Base-by-base conservation (phyloP, 2,888 invertebrate species). In the Cataglyphis albicans region DNA sequence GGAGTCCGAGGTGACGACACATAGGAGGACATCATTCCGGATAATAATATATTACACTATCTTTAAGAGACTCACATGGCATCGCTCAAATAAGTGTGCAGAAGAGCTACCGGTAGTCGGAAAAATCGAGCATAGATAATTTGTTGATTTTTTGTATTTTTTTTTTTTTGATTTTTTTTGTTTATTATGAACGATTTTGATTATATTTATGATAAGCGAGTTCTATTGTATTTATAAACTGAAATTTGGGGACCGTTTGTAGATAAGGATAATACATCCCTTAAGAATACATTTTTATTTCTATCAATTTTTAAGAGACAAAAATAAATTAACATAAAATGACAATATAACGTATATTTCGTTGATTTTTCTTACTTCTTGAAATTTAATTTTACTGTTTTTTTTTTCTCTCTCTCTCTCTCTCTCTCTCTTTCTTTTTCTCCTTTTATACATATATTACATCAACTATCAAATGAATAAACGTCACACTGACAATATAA, bases 21-120 rank as follows among this genome's bases (percentile, higher is more conserved):
- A 35, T 32, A 21, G 5, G 10, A 3, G 12, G 25, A 52, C 48
- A 35, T 75, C 32, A 18, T 64, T 75, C 10, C n/a, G 72, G 6
- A 38, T 73, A 59, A 75, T 25, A 52, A 52, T 44, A 32, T 44
- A 44, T 74, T 35, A 35, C 41, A 52, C 29, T 38, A 67, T 55
- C 55, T 67, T 75, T 21, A 21, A 48, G 18, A 12, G 15, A 75
- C n/a, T 15, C 32, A 21, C 15, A n/a, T 25, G 7, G 1, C 35
- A 3, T 48, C n/a, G 52, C 35, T 35, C 52, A 64, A 44, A 38
- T 55, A 9, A 52, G 7, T 52, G 2, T 2, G n/a, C n/a, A 29
- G 25, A 29, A 38, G 25, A 44, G 3, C 25, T 35, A n/a, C 4
- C 12, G 38, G 3, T 21, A 29, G 7, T 41, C 12, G 21, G 15